phyloP scores from a whole-genome alignment of 2,113 vertebrate species.

The Psilopogon haemacephalus region DNA sequence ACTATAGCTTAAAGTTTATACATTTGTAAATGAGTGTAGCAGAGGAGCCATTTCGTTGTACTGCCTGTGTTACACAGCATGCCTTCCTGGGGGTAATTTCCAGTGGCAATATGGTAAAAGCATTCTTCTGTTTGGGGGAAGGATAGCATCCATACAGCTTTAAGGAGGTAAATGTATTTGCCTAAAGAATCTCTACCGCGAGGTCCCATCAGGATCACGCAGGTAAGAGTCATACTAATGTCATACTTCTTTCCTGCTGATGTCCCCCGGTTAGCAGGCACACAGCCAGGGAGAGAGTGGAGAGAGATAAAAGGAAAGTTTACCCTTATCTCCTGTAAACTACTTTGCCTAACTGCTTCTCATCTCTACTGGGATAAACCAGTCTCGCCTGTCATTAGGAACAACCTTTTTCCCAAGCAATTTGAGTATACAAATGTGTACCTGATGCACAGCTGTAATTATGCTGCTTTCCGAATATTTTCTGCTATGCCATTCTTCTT shows the following conservation, averaged over 20 bases:
- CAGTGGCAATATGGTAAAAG: not conserved
- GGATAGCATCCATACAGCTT: not conserved
- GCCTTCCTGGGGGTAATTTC: not conserved
- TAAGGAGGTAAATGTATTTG: not conserved
- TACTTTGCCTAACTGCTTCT: not conserved
- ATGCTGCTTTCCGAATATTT: conserved; percentile 34
- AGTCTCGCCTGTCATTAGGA: conserved; percentile 11
- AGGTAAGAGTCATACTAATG: not conserved
- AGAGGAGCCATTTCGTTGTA: conserved; percentile 24
- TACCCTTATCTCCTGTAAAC: not conserved
- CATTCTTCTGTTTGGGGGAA: not conserved
- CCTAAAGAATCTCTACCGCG: not conserved
- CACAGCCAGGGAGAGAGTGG: not conserved
- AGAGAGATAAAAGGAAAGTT: not conserved
- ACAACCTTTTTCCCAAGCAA: not conserved
- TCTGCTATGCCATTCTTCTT: conserved; percentile 14
- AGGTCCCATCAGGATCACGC: not conserved
- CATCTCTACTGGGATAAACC: conserved; percentile 7
- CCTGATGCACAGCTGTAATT: not conserved
- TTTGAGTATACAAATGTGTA: not conserved
- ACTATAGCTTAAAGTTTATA: conserved; percentile 14
- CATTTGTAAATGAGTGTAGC: not conserved
- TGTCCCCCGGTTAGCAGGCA: not conserved
- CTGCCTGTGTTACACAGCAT: not conserved
- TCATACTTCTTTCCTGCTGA: not conserved